Evolutionary conservation across 1,140 invertebrate species (phyloP), one percentile per base, ranked within the genome.

Genomic region (Nephila pilipes): DNA sequence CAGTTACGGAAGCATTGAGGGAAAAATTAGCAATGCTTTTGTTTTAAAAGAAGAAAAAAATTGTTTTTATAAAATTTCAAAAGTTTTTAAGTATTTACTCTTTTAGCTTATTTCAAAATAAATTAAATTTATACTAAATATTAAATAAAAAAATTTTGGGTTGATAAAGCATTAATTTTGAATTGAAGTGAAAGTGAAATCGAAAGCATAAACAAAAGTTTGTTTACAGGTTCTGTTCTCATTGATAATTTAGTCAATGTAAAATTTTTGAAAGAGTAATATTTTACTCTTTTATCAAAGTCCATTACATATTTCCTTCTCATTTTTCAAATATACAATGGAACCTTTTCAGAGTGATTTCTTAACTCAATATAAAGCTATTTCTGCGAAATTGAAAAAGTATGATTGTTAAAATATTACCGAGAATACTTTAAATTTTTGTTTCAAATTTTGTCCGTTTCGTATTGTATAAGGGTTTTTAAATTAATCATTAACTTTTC

Each of bases 361-460:
- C 58, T 32, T 93, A n/a, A 63, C 85, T 38, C 81, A 93, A 20
- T 93, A 93, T 58, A 87, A 87, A 87, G 83, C 63, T 29, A 93
- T 93, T 38, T 87, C 91, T 18, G 38, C 83, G 18, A 93, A 93
- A 80, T 60, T 93, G 16, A 93, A 93, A 87, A 93, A 93, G 91
- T 93, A 58, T 60, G 60, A 22, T 81, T 10, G 8, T 46, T 46
- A 46, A 46, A 10, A 46, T n/a, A n/a, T n/a, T n/a, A n/a, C n/a
- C n/a, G 38, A 46, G 12, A 6, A 46, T 46, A 46, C 46, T 46
- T 46, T 46, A 10, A 46, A 46, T 46, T 46, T 46, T 10, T n/a
- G n/a, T n/a, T n/a, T n/a, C n/a, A 46, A 10, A 10, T 46, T 46
- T 46, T 46, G 12, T 46, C 0, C 46, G 6, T 10, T 1, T 10